A percentile compares a stretch with the other conserved stretches of the same genome.
Conservation (phyloP, 2,797 vertebrate genomes). For the Pampus argenteus region DNA sequence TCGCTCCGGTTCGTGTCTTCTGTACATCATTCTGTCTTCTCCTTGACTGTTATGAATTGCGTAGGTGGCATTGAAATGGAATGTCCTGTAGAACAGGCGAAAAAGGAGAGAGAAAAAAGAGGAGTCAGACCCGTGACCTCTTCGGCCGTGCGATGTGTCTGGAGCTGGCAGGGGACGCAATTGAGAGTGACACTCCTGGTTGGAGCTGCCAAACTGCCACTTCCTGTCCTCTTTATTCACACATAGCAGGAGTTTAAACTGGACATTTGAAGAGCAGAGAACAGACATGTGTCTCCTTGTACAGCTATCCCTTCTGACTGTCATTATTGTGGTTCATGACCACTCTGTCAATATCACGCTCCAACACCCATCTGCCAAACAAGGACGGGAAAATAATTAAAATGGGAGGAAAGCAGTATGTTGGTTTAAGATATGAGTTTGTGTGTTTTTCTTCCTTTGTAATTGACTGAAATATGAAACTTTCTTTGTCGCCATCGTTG, state of each 20-base stretch:
- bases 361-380: conserved; percentile 40
- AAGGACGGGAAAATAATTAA: conserved; percentile 30
- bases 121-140: conserved; percentile 84
- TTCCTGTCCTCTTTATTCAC: conserved; percentile 89
- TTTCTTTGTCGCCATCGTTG: conserved; percentile 56
- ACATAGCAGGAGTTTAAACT: conserved; percentile 84
- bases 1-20: conserved; percentile 79
- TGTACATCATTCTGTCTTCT: conserved; percentile 80
- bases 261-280: conserved; percentile 84
- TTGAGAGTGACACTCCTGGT: conserved; percentile 89
- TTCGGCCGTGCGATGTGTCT: conserved; percentile 79
- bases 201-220: conserved; percentile 90
- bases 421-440: conserved; percentile 28
- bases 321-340: conserved; percentile 81
- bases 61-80: conserved; percentile 75
- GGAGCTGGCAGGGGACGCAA: conserved; percentile 87
- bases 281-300: conserved; percentile 88
- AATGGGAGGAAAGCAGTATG: conserved; percentile 41
- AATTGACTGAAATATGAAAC: conserved; percentile 72
- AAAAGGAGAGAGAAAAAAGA: conserved; percentile 59
- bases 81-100: conserved; percentile 64
- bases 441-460: conserved; percentile 38
- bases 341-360: conserved; percentile 75
- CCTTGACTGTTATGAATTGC: conserved; percentile 67
- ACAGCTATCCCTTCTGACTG: conserved; percentile 81